These are phyloP conservation scores for Poeciliopsis presidionis DNA, from an alignment of 2,797 vertebrate genomes.

Conservation along the genomic window DNA sequence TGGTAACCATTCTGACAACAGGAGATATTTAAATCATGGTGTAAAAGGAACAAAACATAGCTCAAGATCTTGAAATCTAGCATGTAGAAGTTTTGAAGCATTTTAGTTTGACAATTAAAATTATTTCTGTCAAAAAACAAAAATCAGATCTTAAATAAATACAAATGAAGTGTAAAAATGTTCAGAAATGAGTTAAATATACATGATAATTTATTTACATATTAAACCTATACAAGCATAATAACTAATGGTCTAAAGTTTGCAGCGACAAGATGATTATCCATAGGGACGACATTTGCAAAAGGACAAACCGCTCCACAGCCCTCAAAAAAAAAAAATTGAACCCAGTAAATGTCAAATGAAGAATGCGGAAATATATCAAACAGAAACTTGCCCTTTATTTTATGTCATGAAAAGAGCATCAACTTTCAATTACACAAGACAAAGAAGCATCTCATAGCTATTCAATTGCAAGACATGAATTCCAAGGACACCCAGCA, in stretches of 20 bases:
- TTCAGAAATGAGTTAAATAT: too few relatives aligned
- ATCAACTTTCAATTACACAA: not conserved
- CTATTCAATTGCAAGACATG: conserved; percentile 20
- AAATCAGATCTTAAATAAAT: not conserved
- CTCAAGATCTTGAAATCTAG: not conserved
- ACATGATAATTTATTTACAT: not conserved
- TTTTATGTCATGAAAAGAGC: not conserved
- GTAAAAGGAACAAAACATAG: not conserved
- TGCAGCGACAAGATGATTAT: not conserved
- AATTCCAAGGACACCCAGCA: conserved; percentile 22
- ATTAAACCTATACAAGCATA: not conserved
- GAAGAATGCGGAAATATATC: not conserved
- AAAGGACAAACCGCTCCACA: not conserved
- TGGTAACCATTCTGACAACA: not conserved
- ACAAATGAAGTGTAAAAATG: not conserved
- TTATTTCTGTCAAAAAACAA: not conserved
- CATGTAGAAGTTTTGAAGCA: not conserved
- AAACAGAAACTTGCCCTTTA: not conserved
- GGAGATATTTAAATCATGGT: not conserved
- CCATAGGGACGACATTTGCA: not conserved
- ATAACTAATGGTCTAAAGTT: not conserved
- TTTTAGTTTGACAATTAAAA: not conserved
- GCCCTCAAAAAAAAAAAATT: not conserved
- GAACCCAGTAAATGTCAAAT: not conserved
- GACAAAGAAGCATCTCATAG: not conserved